Base-by-base conservation (phyloP, 2,888 invertebrate species). In the Himalopsyche anomala region DNA sequence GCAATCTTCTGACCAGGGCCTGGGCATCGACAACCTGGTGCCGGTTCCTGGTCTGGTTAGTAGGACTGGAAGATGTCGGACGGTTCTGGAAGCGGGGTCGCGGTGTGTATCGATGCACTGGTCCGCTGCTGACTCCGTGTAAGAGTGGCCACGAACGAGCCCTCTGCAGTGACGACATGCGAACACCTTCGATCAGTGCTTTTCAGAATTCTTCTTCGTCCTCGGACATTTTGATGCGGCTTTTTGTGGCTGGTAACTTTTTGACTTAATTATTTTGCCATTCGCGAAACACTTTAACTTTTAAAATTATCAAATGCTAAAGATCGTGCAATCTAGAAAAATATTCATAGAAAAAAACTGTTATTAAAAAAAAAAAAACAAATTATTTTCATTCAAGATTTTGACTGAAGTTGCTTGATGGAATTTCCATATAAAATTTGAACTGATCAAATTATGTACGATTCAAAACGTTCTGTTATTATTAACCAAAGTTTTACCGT, bases 1-100 rank as follows among this genome's bases (percentile, higher is more conserved):
- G 93, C 80, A 95, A 94, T 83, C 95, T 92, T 12, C 95, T 93
- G 0, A 95, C 95, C 79, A 95, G 94, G 74, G 95, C 94, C 88
- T 94, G 93, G 81, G 93, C 89, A 62, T 62, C 62, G 62, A 62
- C 62, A 9, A 19, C 62, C 19, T 62, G 62, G 62, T 62, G 62
- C 62, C 62, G n/a, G 19, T n/a, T 62, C 62, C 62, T n/a, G 0
- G 62, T 62, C 19, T 62, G 62, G 28, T 19, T 3, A 11, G 62
- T 62, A 2, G 62, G 62, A 28, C 62, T 62, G 62, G 62, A 62
- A 28, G 62, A 62, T 9, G 55, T 86, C 83, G 51, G 79, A 40
- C 19, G 81, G 56, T 4, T 19, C 54, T 45, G 80, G 83, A 36
- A 80, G 28, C 40, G 51, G 42, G 69, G 84, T 54, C 55, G 51